phyloP scores from a whole-genome alignment of 2,113 vertebrate genomes.

The Nothoprocta pentlandii region DNA sequence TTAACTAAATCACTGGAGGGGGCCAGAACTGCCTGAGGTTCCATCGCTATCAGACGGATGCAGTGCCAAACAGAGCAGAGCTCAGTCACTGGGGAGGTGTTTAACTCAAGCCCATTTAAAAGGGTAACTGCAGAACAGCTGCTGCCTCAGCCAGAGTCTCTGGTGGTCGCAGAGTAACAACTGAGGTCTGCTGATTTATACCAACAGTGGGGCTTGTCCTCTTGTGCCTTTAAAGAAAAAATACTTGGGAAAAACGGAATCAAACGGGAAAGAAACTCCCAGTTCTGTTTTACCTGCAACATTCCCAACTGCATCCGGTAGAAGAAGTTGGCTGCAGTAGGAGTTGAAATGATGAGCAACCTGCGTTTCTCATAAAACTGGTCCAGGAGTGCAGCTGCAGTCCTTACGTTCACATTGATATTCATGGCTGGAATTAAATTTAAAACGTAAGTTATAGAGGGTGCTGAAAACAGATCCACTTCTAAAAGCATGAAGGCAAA shows the following conservation, averaged over 20 bases:
- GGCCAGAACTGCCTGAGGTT: neutral
- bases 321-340: conserved; percentile 93
- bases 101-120: neutral
- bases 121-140: neutral
- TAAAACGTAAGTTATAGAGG: neutral
- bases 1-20: neutral
- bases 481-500: neutral
- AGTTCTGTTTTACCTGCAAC: conserved; percentile 86
- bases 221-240: neutral
- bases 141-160: neutral
- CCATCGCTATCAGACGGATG: neutral
- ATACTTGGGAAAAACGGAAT: neutral
- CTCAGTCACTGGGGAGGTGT: neutral
- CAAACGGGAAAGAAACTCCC: neutral
- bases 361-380: conserved; percentile 98
- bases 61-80: neutral
- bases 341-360: conserved; percentile 93
- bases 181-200: neutral
- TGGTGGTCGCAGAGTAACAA: neutral
- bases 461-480: neutral
- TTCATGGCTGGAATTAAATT: conserved; percentile 89
- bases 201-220: neutral
- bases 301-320: conserved; percentile 95
- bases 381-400: conserved; percentile 92
- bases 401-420: conserved; percentile 91